Evolutionary conservation across 2,888 invertebrate genomes (phyloP), one percentile per base, ranked within the genome.

Genomic region (Phasia obesa): DNA sequence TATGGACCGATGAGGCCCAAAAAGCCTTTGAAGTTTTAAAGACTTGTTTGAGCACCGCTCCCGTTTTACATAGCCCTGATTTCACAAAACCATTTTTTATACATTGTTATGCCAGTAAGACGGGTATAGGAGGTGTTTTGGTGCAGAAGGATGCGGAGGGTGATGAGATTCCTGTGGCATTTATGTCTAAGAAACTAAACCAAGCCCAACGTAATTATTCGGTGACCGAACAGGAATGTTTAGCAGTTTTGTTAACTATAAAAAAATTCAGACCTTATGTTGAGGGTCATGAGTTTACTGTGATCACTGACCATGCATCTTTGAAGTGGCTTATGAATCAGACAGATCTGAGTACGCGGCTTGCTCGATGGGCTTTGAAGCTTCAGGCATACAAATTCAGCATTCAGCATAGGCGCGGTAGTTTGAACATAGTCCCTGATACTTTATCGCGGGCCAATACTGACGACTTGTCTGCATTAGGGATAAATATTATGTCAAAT

Each of bases 1-100:
- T 23, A 2, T 80, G 81, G 49, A 75, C 9, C 21, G 62, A 57
- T 4, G 49, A 77, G 64, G n/a, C n/a, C n/a, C n/a, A n/a, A n/a
- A n/a, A n/a, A 3, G 59, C 77, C 3, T 74, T 77, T 60, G 57
- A 77, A 42, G 57, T 65, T 27, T 55, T 73, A 57, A 79, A 71
- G 53, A 6, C 38, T 11, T 42, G 27, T 17, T 21, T 65, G 47
- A 67, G 53, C 19, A 31, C 67, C n/a, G 55, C 67, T 4, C 55
- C 55, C 13, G 67, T 67, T 51, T 35, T 65, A 9, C 51, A 65
- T 13, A 60, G 60, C 23, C 49, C 49, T 4, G 3, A 49, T 11
- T 55, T 44, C 4, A 25, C 44, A 42, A 55, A 69, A 38, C 42
- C 57, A 7, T 55, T 69, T n/a, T 13, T 44, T 27, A 69, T 57